phyloP scores from a whole-genome alignment of 2,888 invertebrate species.

The Hypena proboscidalis region DNA sequence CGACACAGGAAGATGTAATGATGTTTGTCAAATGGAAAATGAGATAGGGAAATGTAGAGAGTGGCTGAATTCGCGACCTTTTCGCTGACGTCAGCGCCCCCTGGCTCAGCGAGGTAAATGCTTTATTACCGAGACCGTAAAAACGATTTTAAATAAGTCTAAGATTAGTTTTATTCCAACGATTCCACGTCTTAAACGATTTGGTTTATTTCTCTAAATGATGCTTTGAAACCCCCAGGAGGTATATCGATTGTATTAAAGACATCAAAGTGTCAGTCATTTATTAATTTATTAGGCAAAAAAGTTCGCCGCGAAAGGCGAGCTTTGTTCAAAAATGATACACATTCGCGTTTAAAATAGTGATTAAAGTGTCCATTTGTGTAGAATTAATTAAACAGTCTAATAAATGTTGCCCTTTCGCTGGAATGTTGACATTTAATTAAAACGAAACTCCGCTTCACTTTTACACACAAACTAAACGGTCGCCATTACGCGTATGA shows the following conservation, averaged over 20 bases:
- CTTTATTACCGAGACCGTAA: constrained; percentile 40
- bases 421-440: constrained; percentile 77
- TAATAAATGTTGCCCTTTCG: constrained; percentile 69
- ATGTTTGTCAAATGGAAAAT: constrained; percentile 86
- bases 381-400: constrained; percentile 50
- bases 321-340: constrained; percentile 43
- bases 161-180: constrained; percentile 34
- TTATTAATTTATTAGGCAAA: no score
- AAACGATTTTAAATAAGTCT: constrained; percentile 43
- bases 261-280: background rate
- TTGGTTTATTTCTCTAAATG: no score
- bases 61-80: constrained; percentile 75
- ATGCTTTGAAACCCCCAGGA: no score
- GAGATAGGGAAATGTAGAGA: constrained; percentile 83
- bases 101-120: constrained; percentile 37
- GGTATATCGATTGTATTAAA: constrained; percentile 1
- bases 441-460: constrained; percentile 50
- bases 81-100: constrained; percentile 61
- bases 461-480: constrained; percentile 57
- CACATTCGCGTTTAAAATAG: constrained; percentile 50
- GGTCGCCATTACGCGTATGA: constrained; percentile 55
- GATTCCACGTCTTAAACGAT: constrained; percentile 7
- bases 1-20: constrained; percentile 81
- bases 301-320: constrained; percentile 15
- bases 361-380: constrained; percentile 49